These are phyloP conservation scores for Dasysyrphus tricinctus DNA, from an alignment of 2,888 invertebrate species.

Conservation along the genomic window DNA sequence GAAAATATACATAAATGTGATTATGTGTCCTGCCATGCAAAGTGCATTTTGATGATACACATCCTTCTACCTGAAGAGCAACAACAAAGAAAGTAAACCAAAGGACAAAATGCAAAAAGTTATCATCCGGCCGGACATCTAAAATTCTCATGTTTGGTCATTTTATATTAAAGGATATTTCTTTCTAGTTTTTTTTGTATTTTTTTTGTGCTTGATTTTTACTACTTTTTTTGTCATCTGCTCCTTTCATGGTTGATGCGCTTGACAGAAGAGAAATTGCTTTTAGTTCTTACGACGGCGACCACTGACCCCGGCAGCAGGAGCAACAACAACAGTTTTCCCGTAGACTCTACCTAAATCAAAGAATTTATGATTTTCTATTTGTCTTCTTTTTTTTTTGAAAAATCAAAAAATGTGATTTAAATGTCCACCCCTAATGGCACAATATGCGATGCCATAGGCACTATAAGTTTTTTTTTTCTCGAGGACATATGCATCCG, in stretches of 20 bases:
- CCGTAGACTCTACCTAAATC: slow-evolving; percentile 59
- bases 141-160: slow-evolving; percentile 74
- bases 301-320: slow-evolving; percentile 34
- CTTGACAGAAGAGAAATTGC: slow-evolving; percentile 74
- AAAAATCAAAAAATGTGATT: slow-evolving; percentile 66
- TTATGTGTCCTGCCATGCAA: slow-evolving; percentile 79
- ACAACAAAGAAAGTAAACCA: slow-evolving; percentile 67
- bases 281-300: slow-evolving; percentile 66
- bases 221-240: slow-evolving; percentile 47
- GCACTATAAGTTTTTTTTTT: slow-evolving; percentile 50
- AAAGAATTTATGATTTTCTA: slow-evolving; percentile 71
- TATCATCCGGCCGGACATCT: slow-evolving; percentile 75
- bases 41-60: slow-evolving; percentile 72
- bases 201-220: slow-evolving; percentile 36
- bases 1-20: slow-evolving; percentile 80
- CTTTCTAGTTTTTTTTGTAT: slow-evolving; percentile 49
- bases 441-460: slow-evolving; percentile 60
- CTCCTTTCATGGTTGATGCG: slow-evolving; percentile 72
- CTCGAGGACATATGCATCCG: slow-evolving; percentile 45
- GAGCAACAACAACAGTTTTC: slow-evolving; percentile 46
- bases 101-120: slow-evolving; percentile 66
- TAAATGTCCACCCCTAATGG: slow-evolving; percentile 73
- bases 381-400: slow-evolving; percentile 44
- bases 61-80: slow-evolving; percentile 60
- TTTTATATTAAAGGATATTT: slow-evolving; percentile 75